A percentile compares a stretch with the other conserved stretches of the same genome.
Evolutionary conservation across 2,113 vertebrate genomes (phyloP).

Genomic region (Plecturocebus donacophilus): DNA sequence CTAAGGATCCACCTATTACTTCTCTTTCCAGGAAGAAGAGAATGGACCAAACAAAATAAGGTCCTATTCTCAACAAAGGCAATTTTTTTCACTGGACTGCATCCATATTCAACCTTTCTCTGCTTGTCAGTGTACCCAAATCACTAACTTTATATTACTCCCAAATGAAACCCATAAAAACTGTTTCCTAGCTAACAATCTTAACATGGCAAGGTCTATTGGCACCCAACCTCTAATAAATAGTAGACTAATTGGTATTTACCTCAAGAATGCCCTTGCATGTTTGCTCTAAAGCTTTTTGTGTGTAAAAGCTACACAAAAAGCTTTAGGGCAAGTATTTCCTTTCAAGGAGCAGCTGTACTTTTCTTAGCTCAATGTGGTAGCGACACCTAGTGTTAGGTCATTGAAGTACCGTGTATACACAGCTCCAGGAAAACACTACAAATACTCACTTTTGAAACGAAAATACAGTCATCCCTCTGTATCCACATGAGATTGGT

Average conservation of each 20-base stretch:
- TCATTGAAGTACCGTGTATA: slow-evolving; percentile 13
- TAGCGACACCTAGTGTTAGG: slow-evolving; percentile 82
- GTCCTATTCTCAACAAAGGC: neutral
- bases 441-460: neutral
- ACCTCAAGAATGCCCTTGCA: slow-evolving; percentile 69
- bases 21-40: slow-evolving; percentile 11
- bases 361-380: slow-evolving; percentile 64
- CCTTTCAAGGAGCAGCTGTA: neutral
- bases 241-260: slow-evolving; percentile 67
- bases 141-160: slow-evolving; percentile 36
- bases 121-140: slow-evolving; percentile 37
- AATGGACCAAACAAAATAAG: slow-evolving; percentile 35
- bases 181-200: slow-evolving; percentile 61
- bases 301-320: slow-evolving; percentile 36
- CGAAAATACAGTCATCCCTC: neutral
- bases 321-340: slow-evolving; percentile 57
- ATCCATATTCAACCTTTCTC: slow-evolving; percentile 42
- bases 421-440: neutral
- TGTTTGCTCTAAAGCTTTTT: slow-evolving; percentile 52
- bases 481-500: neutral
- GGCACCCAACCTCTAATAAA: slow-evolving; percentile 66
- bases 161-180: slow-evolving; percentile 67
- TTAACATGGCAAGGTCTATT: slow-evolving; percentile 51
- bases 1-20: neutral
- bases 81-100: neutral